These are phyloP conservation scores for Pollenia angustigena DNA, from an alignment of 2,888 invertebrate species.

Conservation along the genomic window DNA sequence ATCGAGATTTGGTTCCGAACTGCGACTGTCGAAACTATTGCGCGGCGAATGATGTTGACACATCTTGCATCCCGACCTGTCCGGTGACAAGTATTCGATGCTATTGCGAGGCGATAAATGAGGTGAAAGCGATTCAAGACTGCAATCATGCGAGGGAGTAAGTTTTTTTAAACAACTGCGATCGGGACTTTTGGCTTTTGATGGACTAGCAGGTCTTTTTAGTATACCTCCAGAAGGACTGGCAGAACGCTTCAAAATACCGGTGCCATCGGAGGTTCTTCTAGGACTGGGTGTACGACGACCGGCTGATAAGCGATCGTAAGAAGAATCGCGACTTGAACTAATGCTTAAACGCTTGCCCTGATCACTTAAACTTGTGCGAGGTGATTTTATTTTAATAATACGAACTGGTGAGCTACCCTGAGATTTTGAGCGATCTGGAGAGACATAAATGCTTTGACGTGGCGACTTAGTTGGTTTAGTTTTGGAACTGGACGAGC, in stretches of 20 bases:
- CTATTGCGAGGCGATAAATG: conserved; percentile 83
- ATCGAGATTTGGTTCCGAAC: conserved; percentile 82
- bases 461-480: conserved; percentile 84
- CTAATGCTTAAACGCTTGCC: conserved; percentile 82
- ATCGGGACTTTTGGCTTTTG: conserved; percentile 83
- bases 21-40: conserved; percentile 83
- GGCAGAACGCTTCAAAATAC: conserved; percentile 82
- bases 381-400: conserved; percentile 85
- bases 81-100: conserved; percentile 83
- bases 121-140: conserved; percentile 82
- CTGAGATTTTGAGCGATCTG: conserved; percentile 83
- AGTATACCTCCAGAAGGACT: conserved; percentile 81
- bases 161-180: conserved; percentile 83
- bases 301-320: conserved; percentile 81
- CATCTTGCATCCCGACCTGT: conserved; percentile 78
- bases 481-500: conserved; percentile 75
- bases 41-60: conserved; percentile 83
- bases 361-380: conserved; percentile 86
- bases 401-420: conserved; percentile 84
- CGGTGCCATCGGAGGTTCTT: conserved; percentile 82
- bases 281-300: conserved; percentile 83
- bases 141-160: conserved; percentile 82
- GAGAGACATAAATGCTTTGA: conserved; percentile 86
- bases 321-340: conserved; percentile 82
- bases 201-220: conserved; percentile 82